These are phyloP conservation scores for Notoglanidium macrostoma DNA, from an alignment of 2,797 vertebrate genomes.

Conservation along the genomic window DNA sequence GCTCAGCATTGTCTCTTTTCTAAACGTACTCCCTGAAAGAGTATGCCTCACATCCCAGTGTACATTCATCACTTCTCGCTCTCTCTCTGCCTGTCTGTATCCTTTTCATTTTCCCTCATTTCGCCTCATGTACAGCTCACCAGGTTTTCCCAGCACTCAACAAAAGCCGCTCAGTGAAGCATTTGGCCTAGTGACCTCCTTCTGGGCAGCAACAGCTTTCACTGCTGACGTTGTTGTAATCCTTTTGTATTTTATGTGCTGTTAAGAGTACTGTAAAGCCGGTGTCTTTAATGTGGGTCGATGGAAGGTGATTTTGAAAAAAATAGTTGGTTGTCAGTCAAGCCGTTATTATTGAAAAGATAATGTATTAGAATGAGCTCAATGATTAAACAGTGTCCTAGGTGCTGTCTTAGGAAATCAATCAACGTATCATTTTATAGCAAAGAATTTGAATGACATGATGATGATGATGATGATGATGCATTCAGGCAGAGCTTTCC, in stretches of 20 bases:
- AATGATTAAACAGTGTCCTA: not conserved
- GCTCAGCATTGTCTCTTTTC: not conserved
- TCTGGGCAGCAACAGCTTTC: not conserved
- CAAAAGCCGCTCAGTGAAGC: conserved; percentile 13
- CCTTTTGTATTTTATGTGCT: not conserved
- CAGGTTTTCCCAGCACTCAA: conserved; percentile 7
- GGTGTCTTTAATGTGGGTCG: not conserved
- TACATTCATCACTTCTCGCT: not conserved
- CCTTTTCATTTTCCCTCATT: too few species aligned
- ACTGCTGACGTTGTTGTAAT: not conserved
- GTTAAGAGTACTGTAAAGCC: not conserved
- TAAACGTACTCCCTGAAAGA: not conserved
- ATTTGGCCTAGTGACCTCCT: not conserved
- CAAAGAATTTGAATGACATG: not conserved
- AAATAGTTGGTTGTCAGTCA: not conserved
- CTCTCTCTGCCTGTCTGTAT: too few species aligned
- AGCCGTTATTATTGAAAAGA: not conserved
- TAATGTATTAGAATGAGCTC: not conserved
- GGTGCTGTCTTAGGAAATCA: too few species aligned
- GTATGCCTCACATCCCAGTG: not conserved
- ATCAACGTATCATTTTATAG: not conserved
- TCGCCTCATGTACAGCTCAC: not conserved
- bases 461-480: not conserved
- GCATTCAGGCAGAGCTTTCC: not conserved
- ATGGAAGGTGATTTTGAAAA: not conserved